Evolutionary conservation across 2,888 invertebrate genomes (phyloP).

Genomic region (Anthoptus insignis): DNA sequence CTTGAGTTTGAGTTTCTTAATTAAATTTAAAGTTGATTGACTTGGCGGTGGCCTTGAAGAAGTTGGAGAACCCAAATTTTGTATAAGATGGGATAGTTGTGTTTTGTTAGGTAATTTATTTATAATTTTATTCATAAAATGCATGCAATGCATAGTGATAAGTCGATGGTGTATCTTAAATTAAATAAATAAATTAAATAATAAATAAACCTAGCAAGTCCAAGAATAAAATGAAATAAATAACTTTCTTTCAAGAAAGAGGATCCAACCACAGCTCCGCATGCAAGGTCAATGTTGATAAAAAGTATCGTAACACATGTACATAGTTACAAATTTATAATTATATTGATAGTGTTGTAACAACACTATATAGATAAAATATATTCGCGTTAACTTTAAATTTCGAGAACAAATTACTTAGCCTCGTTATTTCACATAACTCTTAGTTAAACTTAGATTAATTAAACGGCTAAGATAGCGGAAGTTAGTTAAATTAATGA

Average conservation of each 20-base stretch:
- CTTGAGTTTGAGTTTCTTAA: not conserved
- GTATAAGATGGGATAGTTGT: too few species aligned
- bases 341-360: not conserved
- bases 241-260: too few species aligned
- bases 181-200: too few species aligned
- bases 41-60: not conserved
- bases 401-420: not conserved
- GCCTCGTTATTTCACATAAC: slow-evolving; percentile 10
- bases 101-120: too few species aligned
- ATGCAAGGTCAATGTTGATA: not conserved
- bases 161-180: too few species aligned
- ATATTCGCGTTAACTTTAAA: not conserved
- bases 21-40: not conserved
- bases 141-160: too few species aligned
- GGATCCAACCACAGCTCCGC: too few species aligned
- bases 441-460: slow-evolving; percentile 21
- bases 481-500: slow-evolving; percentile 28
- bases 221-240: too few species aligned
- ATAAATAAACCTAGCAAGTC: too few species aligned
- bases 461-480: slow-evolving; percentile 21
- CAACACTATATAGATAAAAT: not conserved
- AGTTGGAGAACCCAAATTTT: not conserved
- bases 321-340: too few species aligned
- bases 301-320: too few species aligned
- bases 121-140: too few species aligned